Conservation (phyloP, 2,113 vertebrate genomes). For the Chinchilla lanigera region DNA sequence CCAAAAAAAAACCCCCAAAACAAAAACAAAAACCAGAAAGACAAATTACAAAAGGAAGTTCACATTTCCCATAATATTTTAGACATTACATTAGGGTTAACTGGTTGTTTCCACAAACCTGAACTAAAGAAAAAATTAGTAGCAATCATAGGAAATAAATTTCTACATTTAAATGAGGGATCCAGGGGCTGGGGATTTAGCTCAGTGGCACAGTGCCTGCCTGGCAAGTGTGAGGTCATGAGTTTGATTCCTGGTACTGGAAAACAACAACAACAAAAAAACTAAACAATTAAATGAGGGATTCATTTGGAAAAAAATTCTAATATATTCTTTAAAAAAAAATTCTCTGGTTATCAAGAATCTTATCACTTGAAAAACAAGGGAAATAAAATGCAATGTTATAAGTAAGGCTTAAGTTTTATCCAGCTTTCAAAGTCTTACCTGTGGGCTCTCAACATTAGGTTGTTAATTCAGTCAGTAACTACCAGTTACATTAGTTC, state of each 20-base stretch:
- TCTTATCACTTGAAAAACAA: constrained; percentile 35
- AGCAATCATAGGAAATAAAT: constrained; percentile 8
- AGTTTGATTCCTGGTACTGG: too few relatives aligned
- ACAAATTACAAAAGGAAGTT: constrained; percentile 52
- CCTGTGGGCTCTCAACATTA: background rate
- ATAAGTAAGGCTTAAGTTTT: background rate
- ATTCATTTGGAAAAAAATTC: background rate
- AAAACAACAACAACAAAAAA: too few relatives aligned
- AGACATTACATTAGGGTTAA: background rate
- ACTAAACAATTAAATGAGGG: too few relatives aligned
- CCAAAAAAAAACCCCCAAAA: background rate
- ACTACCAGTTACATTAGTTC: background rate
- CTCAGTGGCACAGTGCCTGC: too few relatives aligned
- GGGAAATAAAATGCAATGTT: constrained; percentile 35
- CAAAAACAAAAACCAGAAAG: background rate
- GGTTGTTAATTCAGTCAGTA: constrained; percentile 30
- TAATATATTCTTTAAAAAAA: background rate
- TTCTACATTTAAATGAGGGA: constrained; percentile 58
- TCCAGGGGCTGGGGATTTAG: too few relatives aligned
- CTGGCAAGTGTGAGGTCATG: too few relatives aligned
- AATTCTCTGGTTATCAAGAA: background rate
- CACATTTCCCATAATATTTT: constrained; percentile 29
- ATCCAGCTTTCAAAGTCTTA: constrained; percentile 45
- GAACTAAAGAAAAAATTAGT: constrained; percentile 58
- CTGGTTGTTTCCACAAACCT: constrained; percentile 16